Conservation (phyloP, 1,140 invertebrate genomes). For the Eurosta solidaginis region DNA sequence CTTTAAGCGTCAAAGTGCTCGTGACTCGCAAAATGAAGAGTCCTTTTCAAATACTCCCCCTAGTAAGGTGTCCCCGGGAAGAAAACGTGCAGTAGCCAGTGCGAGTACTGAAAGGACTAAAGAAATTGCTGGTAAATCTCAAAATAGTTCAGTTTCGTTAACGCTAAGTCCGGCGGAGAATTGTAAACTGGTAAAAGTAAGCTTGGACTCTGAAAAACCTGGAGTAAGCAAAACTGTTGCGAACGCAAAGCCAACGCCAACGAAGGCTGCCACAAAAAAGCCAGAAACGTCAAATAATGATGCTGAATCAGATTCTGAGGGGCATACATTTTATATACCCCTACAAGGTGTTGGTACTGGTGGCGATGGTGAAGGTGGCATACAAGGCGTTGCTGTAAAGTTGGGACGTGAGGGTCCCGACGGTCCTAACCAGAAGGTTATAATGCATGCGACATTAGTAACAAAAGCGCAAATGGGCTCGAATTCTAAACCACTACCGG, state of each 20-base stretch:
- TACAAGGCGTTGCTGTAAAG: slow-evolving; percentile 72
- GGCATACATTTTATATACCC: slow-evolving; percentile 74
- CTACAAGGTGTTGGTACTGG: slow-evolving; percentile 64
- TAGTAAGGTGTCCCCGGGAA: slow-evolving; percentile 36
- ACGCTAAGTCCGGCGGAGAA: slow-evolving; percentile 55
- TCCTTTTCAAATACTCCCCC: slow-evolving; percentile 19
- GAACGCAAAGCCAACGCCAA: not conserved
- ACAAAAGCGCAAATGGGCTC: slow-evolving; percentile 65
- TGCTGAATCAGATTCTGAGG: slow-evolving; percentile 57
- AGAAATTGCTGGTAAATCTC: slow-evolving; percentile 25
- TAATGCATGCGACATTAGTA: slow-evolving; percentile 71
- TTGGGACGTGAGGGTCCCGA: slow-evolving; percentile 68
- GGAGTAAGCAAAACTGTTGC: not conserved
- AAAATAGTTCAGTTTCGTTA: slow-evolving; percentile 45
- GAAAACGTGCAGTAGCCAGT: slow-evolving; percentile 47
- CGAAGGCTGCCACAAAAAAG: slow-evolving; percentile 38
- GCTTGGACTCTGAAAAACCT: slow-evolving; percentile 33
- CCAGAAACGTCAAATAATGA: slow-evolving; percentile 35
- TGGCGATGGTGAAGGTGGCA: slow-evolving; percentile 60
- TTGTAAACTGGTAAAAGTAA: slow-evolving; percentile 44
- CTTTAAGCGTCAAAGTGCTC: slow-evolving; percentile 63
- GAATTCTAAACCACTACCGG: slow-evolving; percentile 58
- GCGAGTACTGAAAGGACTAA: slow-evolving; percentile 44
- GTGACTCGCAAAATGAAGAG: slow-evolving; percentile 58
- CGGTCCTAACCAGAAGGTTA: slow-evolving; percentile 67